Base-by-base conservation (phyloP, 2,113 vertebrate genomes). In the Mola mola region DNA sequence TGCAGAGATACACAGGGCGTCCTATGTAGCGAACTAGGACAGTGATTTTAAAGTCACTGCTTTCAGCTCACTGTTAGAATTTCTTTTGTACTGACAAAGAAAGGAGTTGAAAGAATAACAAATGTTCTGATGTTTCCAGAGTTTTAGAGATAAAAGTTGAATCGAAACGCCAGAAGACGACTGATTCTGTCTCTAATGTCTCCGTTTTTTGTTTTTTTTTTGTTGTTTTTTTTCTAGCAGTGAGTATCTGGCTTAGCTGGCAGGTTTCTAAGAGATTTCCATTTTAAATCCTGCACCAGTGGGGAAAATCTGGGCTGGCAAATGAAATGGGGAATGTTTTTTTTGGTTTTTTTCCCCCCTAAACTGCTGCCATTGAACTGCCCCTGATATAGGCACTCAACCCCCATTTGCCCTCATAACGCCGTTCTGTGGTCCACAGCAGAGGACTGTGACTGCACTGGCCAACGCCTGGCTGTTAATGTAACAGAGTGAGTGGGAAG, bases 341-440 rank as follows among this genome's bases (percentile, higher is more conserved):
- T 65, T 33, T 17, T n/a, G 66, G 55, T 43, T 26, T 34, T 61
- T 65, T 33, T 17, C 19, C 15, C 25, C 41, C 53, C 47, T 53
- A 17, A 61, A 40, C 17, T n/a, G 17, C 65, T 44, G 21, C 33
- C 49, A 67, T 42, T 21, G 25, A 51, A 34, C 63, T 46, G 59
- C 28, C 47, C 66, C 55, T 55, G 66, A 79, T 66, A 68, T 36
- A 53, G 10, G 48, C 64, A 78, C 64, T 81, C 79, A 73, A 75
- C 69, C 53, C 57, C 49, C 64, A 34, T 70, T 70, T 80, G 36
- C 60, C 60, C 76, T 59, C 44, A 49, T 36, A 47, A 40, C 10
- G 31, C 49, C 24, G 41, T 72, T 65, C 28, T 60, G 62, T 62
- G 57, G 46, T 57, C 68, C 63, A 13, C 43, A 70, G 63, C 52